A percentile compares a stretch with the other conserved stretches of the same genome.
These are phyloP conservation scores for Limnothrissa miodon DNA, from an alignment of 2,113 vertebrate genomes.

Conservation along the genomic window DNA sequence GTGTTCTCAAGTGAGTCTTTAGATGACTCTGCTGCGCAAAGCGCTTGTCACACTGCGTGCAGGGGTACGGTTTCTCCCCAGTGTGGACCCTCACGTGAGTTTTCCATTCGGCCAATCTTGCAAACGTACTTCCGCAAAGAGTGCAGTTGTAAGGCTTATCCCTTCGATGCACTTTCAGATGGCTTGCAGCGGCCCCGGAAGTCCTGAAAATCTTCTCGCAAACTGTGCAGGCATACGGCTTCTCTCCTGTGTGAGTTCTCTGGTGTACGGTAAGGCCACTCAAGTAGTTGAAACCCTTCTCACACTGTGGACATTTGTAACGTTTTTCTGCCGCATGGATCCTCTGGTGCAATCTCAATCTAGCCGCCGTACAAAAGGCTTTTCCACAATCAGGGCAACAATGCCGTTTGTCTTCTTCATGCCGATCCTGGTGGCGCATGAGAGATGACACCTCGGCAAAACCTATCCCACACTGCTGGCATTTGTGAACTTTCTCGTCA, in stretches of 20 bases:
- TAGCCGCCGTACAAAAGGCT: not conserved
- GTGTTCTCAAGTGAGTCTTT: not conserved
- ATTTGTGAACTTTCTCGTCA: too few relatives aligned
- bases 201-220: not conserved
- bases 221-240: not conserved
- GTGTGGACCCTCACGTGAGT: not conserved
- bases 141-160: not conserved
- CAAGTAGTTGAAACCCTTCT: not conserved
- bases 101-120: not conserved
- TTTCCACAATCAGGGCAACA: not conserved
- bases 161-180: not conserved
- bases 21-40: not conserved
- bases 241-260: not conserved
- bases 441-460: too few relatives aligned
- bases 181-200: not conserved
- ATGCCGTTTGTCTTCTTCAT: too few relatives aligned
- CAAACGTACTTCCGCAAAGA: not conserved
- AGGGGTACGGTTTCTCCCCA: not conserved
- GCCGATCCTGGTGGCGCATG: too few relatives aligned
- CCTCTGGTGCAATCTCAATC: not conserved
- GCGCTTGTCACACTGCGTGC: not conserved
- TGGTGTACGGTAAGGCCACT: not conserved
- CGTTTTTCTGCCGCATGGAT: not conserved
- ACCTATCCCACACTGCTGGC: too few relatives aligned
- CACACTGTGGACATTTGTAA: not conserved